phyloP scores from a whole-genome alignment of 2,888 invertebrate species.

The Drosophila cognata region DNA sequence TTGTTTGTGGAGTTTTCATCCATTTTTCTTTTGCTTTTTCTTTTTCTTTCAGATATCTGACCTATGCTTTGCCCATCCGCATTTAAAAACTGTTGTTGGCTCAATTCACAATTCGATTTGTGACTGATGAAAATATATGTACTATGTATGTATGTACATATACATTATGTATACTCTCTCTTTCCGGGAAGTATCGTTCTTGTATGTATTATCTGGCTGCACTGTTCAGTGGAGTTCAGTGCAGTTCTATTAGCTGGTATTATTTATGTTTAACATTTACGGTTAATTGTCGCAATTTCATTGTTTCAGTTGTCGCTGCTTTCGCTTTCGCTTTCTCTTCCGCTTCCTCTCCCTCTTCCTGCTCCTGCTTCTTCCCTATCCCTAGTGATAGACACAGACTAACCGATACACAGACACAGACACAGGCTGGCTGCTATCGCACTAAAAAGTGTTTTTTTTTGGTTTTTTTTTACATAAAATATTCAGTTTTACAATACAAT shows the following conservation, averaged over 20 bases:
- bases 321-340: not conserved
- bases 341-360: not conserved
- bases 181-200: slow-evolving; percentile 9
- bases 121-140: slow-evolving; percentile 60
- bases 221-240: slow-evolving; percentile 27
- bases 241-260: slow-evolving; percentile 21
- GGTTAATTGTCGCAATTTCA: slow-evolving; percentile 80
- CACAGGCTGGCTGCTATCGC: slow-evolving; percentile 36
- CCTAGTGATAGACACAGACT: slow-evolving; percentile 30
- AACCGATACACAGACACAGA: slow-evolving; percentile 31
- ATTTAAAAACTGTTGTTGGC: slow-evolving; percentile 47
- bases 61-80: slow-evolving; percentile 18
- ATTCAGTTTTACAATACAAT: slow-evolving; percentile 55
- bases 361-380: slow-evolving; percentile 12
- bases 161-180: slow-evolving; percentile 16
- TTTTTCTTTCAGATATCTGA: slow-evolving; percentile 13
- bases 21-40: slow-evolving; percentile 27
- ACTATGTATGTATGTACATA: slow-evolving; percentile 28
- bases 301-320: slow-evolving; percentile 75
- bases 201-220: slow-evolving; percentile 12
- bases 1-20: slow-evolving; percentile 58
- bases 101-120: slow-evolving; percentile 52
- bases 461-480: slow-evolving; percentile 65
- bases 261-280: slow-evolving; percentile 62
- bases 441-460: slow-evolving; percentile 27